Evolutionary conservation across 2,888 invertebrate genomes (phyloP).

Genomic region (Meteorus colon): DNA sequence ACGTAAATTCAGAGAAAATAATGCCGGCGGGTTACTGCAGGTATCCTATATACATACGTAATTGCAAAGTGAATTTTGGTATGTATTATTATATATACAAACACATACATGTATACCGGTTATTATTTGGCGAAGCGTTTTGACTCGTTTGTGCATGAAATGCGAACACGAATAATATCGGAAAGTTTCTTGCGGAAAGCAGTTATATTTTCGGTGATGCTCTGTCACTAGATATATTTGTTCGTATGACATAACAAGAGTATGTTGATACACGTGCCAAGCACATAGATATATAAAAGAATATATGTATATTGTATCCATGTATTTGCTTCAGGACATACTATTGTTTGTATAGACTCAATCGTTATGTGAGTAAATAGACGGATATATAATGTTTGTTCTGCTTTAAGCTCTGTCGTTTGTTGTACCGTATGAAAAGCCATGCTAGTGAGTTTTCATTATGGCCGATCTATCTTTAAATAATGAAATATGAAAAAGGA

Average conservation of each 20-base stretch:
- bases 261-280: slow-evolving; percentile 2
- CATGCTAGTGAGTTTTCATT: too few species aligned
- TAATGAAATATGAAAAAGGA: too few species aligned
- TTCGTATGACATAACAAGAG: not conserved
- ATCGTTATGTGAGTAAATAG: slow-evolving; percentile 4
- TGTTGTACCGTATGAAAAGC: not conserved
- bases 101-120: slow-evolving; percentile 1
- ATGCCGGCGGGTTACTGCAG: not conserved
- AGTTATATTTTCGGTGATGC: slow-evolving; percentile 33
- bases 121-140: not conserved
- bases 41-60: not conserved
- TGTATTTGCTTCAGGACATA: slow-evolving; percentile 20
- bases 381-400: not conserved
- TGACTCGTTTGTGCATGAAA: not conserved
- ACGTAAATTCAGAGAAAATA: slow-evolving; percentile 35
- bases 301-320: not conserved
- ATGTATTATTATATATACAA: not conserved
- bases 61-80: not conserved
- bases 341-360: slow-evolving; percentile 10
- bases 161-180: slow-evolving; percentile 20
- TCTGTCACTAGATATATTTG: slow-evolving; percentile 16
- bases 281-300: too few species aligned
- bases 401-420: not conserved
- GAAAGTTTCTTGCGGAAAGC: slow-evolving; percentile 36
- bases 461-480: too few species aligned